Conservation (phyloP, 2,113 vertebrate genomes). For the Hydrochoerus hydrochaeris region DNA sequence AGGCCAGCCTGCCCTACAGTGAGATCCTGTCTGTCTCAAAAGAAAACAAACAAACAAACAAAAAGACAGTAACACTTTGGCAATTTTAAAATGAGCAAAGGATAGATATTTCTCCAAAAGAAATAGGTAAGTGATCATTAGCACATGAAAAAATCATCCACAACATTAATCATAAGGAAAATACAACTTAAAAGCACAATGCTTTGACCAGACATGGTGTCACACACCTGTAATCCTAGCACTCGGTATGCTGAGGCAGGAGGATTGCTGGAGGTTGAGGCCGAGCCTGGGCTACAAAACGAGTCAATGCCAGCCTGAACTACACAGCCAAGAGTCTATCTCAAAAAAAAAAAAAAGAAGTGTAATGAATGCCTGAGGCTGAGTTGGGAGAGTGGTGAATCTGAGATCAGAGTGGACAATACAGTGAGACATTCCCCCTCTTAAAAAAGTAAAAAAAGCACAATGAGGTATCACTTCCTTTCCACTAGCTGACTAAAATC, state of each 20-base stretch:
- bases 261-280: not conserved
- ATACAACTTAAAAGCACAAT: not conserved
- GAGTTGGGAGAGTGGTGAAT: not conserved
- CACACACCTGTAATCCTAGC: no score
- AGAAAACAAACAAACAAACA: no score
- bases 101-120: not conserved
- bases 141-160: not conserved
- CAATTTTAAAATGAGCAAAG: not conserved
- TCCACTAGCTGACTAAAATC: not conserved
- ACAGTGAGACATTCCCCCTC: not conserved
- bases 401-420: not conserved
- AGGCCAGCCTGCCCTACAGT: no score
- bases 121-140: not conserved
- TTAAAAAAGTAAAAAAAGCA: not conserved
- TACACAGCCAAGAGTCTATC: not conserved
- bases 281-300: not conserved
- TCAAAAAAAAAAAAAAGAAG: not conserved
- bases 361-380: not conserved
- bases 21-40: no score
- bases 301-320: not conserved
- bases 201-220: no score
- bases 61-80: not conserved
- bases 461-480: not conserved
- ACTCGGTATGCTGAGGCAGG: no score
- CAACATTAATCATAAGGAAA: not conserved